Percentiles rank a stretch among this genome's conserved stretches.
Conservation (phyloP, 2,113 vertebrate genomes). For the Cygnus atratus region DNA sequence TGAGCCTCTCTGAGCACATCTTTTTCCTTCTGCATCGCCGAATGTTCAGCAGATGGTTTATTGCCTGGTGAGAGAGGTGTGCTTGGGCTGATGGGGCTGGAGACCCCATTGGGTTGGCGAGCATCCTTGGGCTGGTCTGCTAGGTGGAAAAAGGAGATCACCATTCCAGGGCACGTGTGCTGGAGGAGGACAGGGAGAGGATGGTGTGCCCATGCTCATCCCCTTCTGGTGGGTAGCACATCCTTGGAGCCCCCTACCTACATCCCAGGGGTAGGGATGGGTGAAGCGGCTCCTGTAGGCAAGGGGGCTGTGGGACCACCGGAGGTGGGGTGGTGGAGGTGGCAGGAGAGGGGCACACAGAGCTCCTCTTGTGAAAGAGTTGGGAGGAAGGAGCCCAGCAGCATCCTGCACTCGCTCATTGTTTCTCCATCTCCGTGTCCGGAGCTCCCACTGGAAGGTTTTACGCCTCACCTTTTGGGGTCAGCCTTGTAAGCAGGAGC, state of each 20-base stretch:
- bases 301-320: not conserved
- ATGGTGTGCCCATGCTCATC: not conserved
- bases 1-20: slow-evolving; percentile 13
- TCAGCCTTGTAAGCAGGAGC: not conserved
- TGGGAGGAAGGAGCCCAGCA: rapidly evolving
- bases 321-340: not conserved
- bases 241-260: too few species aligned
- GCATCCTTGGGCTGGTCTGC: not conserved
- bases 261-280: not conserved
- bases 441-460: not conserved
- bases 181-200: not conserved
- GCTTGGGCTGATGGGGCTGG: not conserved
- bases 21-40: not conserved
- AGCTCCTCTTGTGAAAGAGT: not conserved
- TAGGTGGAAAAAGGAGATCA: not conserved
- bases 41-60: not conserved
- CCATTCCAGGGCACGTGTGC: rapidly evolving
- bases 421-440: not conserved
- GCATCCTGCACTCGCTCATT: rapidly evolving
- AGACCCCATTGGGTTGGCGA: not conserved
- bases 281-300: not conserved
- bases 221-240: not conserved
- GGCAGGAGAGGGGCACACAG: not conserved
- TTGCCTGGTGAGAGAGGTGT: not conserved
- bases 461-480: not conserved